phyloP scores from a whole-genome alignment of 2,113 vertebrate genomes.

The Apaloderma vittatum region DNA sequence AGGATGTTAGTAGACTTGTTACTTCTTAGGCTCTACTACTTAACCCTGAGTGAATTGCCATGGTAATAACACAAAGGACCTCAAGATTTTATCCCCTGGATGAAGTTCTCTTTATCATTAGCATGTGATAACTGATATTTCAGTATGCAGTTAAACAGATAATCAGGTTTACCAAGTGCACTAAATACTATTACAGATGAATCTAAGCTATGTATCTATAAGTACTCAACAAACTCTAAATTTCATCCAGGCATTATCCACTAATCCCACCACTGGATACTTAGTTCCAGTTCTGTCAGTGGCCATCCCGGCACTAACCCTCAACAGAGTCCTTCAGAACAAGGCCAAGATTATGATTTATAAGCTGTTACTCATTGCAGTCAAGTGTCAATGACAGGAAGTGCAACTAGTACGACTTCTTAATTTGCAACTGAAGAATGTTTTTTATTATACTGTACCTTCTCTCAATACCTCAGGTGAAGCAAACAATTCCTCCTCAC shows the following conservation, averaged over 20 bases:
- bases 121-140: not conserved
- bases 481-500: not conserved
- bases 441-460: not conserved
- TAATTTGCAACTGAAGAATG: not conserved
- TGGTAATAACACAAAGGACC: not conserved
- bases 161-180: not conserved
- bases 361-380: not conserved
- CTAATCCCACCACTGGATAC: too few relatives aligned
- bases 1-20: not conserved
- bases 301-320: too few relatives aligned
- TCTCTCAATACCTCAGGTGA: not conserved
- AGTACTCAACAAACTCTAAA: not conserved
- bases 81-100: not conserved
- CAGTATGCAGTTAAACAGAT: not conserved
- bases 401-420: not conserved
- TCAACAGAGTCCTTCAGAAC: not conserved
- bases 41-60: not conserved
- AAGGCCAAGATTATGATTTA: not conserved
- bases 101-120: not conserved
- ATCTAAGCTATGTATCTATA: not conserved
- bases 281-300: too few relatives aligned
- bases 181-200: not conserved
- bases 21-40: not conserved
- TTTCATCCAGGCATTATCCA: too few relatives aligned
- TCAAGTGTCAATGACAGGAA: not conserved